Evolutionary conservation across 2,113 vertebrate species (phyloP).

Genomic region (Zosterops japonicus): DNA sequence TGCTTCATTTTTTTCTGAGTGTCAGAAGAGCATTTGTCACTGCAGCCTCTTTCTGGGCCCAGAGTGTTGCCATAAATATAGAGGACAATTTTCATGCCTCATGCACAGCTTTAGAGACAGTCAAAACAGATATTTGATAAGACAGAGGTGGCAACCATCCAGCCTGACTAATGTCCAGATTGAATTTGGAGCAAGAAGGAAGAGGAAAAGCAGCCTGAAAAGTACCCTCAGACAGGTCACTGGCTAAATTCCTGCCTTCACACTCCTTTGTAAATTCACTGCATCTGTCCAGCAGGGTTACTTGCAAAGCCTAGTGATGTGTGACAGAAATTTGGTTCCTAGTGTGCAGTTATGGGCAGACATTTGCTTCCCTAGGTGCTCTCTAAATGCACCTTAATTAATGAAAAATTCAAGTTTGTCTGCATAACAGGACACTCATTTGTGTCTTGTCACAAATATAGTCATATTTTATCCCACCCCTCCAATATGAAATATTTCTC

Average conservation of each 20-base stretch:
- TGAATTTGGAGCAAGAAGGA: not conserved
- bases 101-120: constrained; percentile 15
- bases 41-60: not conserved
- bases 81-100: not conserved
- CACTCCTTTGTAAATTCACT: not conserved
- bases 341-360: not conserved
- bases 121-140: constrained; percentile 43
- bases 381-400: not conserved
- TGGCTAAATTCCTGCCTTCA: not conserved
- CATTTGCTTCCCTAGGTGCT: not conserved
- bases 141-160: constrained; percentile 1
- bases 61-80: not conserved
- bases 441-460: not conserved
- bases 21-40: not conserved
- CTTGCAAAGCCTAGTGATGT: not conserved
- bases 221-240: not conserved
- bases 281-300: not conserved
- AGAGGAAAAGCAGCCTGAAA: not conserved
- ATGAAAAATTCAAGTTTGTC: not conserved
- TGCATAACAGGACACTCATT: not conserved
- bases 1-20: not conserved
- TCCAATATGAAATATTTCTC: not conserved
- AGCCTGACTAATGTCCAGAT: not conserved
- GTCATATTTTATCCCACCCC: not conserved
- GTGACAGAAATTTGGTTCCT: not conserved